Evolutionary conservation across 2,888 invertebrate species (phyloP), one percentile per base, ranked within the genome.

Genomic region (Mesochorus sp.): DNA sequence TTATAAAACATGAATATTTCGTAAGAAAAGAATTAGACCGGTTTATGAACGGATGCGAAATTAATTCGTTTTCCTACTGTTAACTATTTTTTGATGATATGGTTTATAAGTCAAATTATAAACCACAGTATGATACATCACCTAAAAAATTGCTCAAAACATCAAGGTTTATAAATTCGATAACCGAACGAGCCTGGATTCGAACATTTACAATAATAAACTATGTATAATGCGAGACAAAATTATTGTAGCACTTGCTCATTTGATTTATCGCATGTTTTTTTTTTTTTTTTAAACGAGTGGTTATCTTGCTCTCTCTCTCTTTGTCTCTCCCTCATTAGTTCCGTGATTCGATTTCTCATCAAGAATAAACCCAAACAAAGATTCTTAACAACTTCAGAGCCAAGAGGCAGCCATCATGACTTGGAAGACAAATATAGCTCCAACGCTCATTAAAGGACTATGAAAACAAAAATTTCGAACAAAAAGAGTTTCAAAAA

Each of bases 221-320:
- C 12, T 47, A 21, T 4, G 21, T 19, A 21, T n/a, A n/a, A n/a
- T n/a, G 24, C 37, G 12, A 39, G 39, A 57, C 12, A 19, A 24
- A 57, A 47, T 49, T 19, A 17, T 49, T 19, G 3, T 42, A 67
- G 17, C 39, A 19, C 19, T 21, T 14, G 19, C 57, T 68, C n/a
- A 21, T 47, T 37, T 49, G 17, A 68, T 57, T 34, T n/a, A 6
- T 37, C 24, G 12, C 24, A n/a, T 12, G 1, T 44, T 21, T 47
- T 21, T 47, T 42, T 26, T 3, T 14, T 24, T 34, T 47, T 47
- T 47, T 47, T n/a, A 10, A 3, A 24, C 10, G 12, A 68, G 28
- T n/a, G 34, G 44, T 68, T 17, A 66, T 26, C 37, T n/a, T n/a
- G 26, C 26, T 68, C 31, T 44, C n/a, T n/a, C n/a, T n/a, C n/a